Evolutionary conservation across 2,888 invertebrate species (phyloP).

Genomic region (Rotaria socialis): DNA sequence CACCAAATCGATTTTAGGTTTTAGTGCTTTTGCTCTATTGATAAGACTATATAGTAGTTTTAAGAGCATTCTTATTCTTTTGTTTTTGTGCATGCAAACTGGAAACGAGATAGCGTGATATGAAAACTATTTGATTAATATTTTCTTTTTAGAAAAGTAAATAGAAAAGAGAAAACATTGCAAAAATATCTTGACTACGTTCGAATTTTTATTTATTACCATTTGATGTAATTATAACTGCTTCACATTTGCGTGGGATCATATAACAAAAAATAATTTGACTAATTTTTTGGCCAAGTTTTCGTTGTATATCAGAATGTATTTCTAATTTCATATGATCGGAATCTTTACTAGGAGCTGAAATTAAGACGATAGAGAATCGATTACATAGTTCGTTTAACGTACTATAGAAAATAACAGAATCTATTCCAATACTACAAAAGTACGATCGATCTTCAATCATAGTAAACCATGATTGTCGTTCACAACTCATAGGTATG

Average conservation of each 20-base stretch:
- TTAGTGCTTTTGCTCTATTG: no score
- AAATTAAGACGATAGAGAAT: not conserved
- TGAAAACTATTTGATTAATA: no score
- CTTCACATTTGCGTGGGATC: not conserved
- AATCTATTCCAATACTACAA: constrained; percentile 5
- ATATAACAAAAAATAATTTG: constrained; percentile 19
- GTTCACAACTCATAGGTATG: not conserved
- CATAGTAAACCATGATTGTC: constrained; percentile 13
- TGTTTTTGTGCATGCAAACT: no score
- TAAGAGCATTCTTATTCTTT: no score
- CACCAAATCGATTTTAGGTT: no score
- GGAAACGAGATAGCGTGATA: no score
- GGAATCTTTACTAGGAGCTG: not conserved
- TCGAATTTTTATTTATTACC: not conserved
- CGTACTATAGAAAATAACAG: not conserved
- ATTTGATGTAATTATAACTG: not conserved
- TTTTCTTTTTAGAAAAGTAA: no score
- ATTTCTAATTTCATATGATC: not conserved
- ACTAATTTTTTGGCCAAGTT: not conserved
- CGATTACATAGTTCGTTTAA: not conserved
- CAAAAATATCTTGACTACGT: no score
- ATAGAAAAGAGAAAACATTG: no score
- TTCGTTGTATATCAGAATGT: not conserved
- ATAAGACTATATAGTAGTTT: no score
- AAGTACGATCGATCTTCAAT: not conserved